Conservation (phyloP, 2,113 vertebrate genomes). For the Archocentrus centrarchus region DNA sequence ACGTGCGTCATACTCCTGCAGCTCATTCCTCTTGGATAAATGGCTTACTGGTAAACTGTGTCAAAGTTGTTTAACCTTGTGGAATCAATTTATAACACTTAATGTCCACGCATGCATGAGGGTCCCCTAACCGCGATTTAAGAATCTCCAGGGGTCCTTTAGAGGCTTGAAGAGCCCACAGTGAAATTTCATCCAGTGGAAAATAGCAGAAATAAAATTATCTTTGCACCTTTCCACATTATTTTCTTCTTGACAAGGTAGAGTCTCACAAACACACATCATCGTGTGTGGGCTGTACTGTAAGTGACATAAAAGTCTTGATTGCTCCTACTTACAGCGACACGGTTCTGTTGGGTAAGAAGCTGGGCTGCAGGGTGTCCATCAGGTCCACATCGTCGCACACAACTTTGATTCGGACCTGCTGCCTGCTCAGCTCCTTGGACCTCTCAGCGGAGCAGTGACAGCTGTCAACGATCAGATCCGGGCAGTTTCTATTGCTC, state of each 20-base stretch:
- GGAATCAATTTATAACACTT: constrained; percentile 28
- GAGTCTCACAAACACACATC: not conserved
- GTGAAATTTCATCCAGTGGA: not conserved
- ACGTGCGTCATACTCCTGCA: not conserved
- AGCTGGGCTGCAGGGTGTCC: constrained; percentile 86
- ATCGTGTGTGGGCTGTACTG: not conserved
- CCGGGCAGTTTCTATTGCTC: constrained; percentile 86
- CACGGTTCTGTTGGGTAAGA: constrained; percentile 87
- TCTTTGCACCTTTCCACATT: not conserved
- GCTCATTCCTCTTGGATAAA: not conserved
- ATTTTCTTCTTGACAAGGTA: not conserved
- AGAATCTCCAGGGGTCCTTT: constrained; percentile 13
- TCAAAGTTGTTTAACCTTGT: constrained; percentile 31
- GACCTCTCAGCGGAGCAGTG: constrained; percentile 86
- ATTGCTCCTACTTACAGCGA: constrained; percentile 85
- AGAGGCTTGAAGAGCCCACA: not conserved
- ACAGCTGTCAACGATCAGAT: constrained; percentile 88
- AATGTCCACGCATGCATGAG: not conserved
- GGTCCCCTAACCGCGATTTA: constrained; percentile 13
- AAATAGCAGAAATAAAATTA: not conserved
- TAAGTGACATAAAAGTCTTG: not conserved
- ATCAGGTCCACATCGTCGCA: constrained; percentile 87
- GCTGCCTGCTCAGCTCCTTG: constrained; percentile 83
- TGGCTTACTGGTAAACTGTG: not conserved
- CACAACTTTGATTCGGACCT: constrained; percentile 84